Evolutionary conservation across 2,113 vertebrate genomes (phyloP).

Genomic region (Crotalus horridus): DNA sequence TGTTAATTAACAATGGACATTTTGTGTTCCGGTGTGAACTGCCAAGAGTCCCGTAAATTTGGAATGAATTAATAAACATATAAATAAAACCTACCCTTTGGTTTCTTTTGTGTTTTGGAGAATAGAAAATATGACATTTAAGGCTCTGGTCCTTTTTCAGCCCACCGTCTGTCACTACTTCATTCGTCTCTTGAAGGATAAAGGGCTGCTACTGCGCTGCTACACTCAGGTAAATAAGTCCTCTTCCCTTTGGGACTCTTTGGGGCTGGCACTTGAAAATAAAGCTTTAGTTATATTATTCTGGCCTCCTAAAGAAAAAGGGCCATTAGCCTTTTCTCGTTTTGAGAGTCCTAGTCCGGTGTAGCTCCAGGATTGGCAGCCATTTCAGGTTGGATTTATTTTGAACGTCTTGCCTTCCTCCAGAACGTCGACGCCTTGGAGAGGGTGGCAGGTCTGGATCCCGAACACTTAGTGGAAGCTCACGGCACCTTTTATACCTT

Average conservation of each 20-base stretch:
- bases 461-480: conserved; percentile 84
- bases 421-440: conserved; percentile 93
- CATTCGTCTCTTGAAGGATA: conserved; percentile 87
- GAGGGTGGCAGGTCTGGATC: conserved; percentile 80
- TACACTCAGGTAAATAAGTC: conserved; percentile 81
- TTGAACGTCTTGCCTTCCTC: background rate
- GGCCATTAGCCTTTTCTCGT: background rate
- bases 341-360: background rate
- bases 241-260: background rate
- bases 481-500: conserved; percentile 89
- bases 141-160: conserved; percentile 56
- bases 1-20: background rate
- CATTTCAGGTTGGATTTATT: background rate
- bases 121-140: background rate
- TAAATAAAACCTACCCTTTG: background rate
- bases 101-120: background rate
- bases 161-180: conserved; percentile 92
- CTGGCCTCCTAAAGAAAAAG: background rate
- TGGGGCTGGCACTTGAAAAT: background rate
- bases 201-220: conserved; percentile 81
- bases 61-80: background rate
- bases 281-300: background rate
- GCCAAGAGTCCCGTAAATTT: background rate
- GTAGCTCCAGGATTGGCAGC: background rate
- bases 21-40: background rate